Base-by-base conservation (phyloP, 1,140 invertebrate genomes). In the Pseudoatta argentina region DNA sequence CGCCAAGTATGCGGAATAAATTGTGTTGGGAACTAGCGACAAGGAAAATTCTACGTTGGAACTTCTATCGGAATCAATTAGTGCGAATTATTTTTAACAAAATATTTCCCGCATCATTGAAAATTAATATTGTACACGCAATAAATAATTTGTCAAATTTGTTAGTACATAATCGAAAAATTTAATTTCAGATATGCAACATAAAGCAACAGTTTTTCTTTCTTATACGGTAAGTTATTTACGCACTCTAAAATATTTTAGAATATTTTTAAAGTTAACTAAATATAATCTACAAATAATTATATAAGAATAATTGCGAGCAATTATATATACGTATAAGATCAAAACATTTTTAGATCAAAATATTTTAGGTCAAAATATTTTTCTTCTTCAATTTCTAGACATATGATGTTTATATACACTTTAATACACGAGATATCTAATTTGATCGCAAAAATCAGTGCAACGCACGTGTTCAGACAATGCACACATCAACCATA, bases 1-100 rank as follows among this genome's bases (percentile, higher is more conserved):
- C 88, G 87, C 87, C 87, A 89, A 88, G 88, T 89, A 87, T 75
- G 87, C 48, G 61, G 87, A 85, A 88, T 88, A 89, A 89, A 89
- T 89, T 78, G 76, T 57, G 76, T 66, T 34, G 83, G 83, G 44
- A 89, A 89, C 63, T 63, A 63, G 69, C 39, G 27, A 61, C 64
- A 44, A 53, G 24, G 63, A 75, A 63, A 51, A 83, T 75, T n/a
- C 75, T 87, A 30, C 87, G 64, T 82, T 66, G 34, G 48, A 67
- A 34, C 39, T 73, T 72, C 75, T 83, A 79, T 86, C 86, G 69
- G n/a, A 67, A 71, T 86, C 83, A 89, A 86, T 89, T 89, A 89
- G 86, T 75, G 55, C 64, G 71, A 82, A 77, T 89, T 67, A 67
- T 78, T 21, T 48, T 61, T 73, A 14, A 39, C 55, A 61, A 82